Evolutionary conservation across 2,113 vertebrate genomes (phyloP).

Genomic region (Archilochus colubris): DNA sequence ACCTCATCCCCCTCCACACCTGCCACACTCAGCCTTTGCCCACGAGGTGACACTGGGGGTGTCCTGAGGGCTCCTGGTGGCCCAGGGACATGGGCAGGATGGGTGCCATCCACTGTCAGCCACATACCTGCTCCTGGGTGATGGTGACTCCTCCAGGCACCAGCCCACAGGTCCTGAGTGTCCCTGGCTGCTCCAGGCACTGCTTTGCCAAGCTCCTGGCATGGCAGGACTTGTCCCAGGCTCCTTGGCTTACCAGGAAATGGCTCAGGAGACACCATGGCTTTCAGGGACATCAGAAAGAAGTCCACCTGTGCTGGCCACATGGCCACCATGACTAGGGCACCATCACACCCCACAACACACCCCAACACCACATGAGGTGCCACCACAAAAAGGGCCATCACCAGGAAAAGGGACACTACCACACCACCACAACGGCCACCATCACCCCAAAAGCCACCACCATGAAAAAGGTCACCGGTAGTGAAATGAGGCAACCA

Average conservation of each 20-base stretch:
- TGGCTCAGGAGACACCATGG: neutral
- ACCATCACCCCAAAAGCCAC: too few relatives aligned
- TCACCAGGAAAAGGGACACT: too few relatives aligned
- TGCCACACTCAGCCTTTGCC: too few relatives aligned
- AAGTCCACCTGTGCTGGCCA: neutral
- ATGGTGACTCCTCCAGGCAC: fast-evolving
- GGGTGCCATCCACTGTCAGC: fast-evolving
- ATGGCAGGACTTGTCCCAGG: fast-evolving
- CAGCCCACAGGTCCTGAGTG: fast-evolving
- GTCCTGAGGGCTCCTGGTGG: neutral
- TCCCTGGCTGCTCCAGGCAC: neutral
- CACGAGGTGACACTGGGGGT: neutral
- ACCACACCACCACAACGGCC: too few relatives aligned
- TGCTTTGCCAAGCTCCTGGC: neutral
- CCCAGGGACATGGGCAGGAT: fast-evolving
- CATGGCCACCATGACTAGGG: neutral
- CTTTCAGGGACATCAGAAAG: neutral
- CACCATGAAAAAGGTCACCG: too few relatives aligned
- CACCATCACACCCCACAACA: too few relatives aligned
- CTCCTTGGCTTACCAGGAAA: fast-evolving
- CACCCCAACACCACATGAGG: too few relatives aligned
- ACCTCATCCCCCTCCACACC: neutral
- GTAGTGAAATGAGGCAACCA: too few relatives aligned
- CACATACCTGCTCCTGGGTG: neutral
- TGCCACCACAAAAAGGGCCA: too few relatives aligned